Evolutionary conservation across 2,888 invertebrate species (phyloP).

Genomic region (Nebria salina): DNA sequence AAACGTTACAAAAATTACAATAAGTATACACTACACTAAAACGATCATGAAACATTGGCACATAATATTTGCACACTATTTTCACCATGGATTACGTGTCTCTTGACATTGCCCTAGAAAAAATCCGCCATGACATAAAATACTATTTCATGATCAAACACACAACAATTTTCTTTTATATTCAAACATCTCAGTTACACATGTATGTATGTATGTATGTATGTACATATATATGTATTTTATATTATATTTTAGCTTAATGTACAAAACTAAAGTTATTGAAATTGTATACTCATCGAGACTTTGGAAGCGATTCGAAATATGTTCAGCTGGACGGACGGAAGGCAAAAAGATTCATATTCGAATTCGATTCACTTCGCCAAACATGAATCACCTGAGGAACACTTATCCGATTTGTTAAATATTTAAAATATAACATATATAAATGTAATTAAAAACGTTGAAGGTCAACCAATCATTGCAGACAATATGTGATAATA

Average conservation of each 20-base stretch:
- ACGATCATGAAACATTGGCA: background rate
- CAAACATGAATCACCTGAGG: background rate
- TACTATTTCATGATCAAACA: conserved; percentile 22
- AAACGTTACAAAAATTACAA: too few relatives aligned
- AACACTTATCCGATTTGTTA: background rate
- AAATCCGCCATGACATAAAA: conserved; percentile 22
- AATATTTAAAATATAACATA: too few relatives aligned
- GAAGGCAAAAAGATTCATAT: background rate
- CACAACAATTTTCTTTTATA: background rate
- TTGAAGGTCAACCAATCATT: too few relatives aligned
- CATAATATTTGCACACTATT: background rate
- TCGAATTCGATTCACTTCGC: background rate
- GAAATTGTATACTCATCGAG: background rate
- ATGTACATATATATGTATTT: too few relatives aligned
- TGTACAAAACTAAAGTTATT: too few relatives aligned
- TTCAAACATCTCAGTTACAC: background rate
- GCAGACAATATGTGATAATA: too few relatives aligned
- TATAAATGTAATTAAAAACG: too few relatives aligned
- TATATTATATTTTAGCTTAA: too few relatives aligned
- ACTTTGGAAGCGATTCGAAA: background rate
- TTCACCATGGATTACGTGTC: conserved; percentile 14
- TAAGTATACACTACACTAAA: background rate
- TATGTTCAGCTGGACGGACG: background rate
- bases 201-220: background rate
- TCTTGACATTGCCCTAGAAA: conserved; percentile 30